Evolutionary conservation across 1,140 invertebrate genomes (phyloP).

Genomic region (Monomorium pharaonis): DNA sequence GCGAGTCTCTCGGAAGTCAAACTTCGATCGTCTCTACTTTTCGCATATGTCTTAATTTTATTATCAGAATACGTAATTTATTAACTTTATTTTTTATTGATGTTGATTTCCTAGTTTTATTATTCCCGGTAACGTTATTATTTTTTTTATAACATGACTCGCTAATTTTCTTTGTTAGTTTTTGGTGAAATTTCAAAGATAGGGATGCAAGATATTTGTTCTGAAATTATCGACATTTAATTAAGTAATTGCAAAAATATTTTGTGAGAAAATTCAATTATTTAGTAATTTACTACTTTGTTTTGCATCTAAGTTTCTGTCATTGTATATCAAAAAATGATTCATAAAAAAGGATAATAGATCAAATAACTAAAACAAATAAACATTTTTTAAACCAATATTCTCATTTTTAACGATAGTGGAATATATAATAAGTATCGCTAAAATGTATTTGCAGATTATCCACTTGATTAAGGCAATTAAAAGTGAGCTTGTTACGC

Average conservation of each 20-base stretch:
- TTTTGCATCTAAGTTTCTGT: neutral
- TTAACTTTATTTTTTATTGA: neutral
- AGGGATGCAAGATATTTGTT: neutral
- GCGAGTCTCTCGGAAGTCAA: neutral
- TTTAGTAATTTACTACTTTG: neutral
- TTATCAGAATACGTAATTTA: neutral
- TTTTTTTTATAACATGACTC: neutral
- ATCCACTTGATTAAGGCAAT: slow-evolving; percentile 21
- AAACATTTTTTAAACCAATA: neutral
- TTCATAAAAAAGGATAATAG: too few species aligned
- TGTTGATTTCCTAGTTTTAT: neutral
- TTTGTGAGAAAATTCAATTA: neutral
- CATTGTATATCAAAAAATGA: neutral
- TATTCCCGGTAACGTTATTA: neutral
- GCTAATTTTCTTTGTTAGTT: neutral
- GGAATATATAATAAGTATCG: neutral
- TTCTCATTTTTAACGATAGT: neutral
- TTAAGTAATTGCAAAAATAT: neutral
- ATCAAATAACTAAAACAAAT: too few species aligned
- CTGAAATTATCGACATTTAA: neutral
- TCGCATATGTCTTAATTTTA: neutral
- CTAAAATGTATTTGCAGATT: neutral
- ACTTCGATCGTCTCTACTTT: neutral
- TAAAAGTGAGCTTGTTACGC: slow-evolving; percentile 23
- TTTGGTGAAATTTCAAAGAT: neutral